A percentile compares a stretch with the other conserved stretches of the same genome.
phyloP scores from a whole-genome alignment of 2,888 invertebrate genomes.

The Hypercompe scribonia region DNA sequence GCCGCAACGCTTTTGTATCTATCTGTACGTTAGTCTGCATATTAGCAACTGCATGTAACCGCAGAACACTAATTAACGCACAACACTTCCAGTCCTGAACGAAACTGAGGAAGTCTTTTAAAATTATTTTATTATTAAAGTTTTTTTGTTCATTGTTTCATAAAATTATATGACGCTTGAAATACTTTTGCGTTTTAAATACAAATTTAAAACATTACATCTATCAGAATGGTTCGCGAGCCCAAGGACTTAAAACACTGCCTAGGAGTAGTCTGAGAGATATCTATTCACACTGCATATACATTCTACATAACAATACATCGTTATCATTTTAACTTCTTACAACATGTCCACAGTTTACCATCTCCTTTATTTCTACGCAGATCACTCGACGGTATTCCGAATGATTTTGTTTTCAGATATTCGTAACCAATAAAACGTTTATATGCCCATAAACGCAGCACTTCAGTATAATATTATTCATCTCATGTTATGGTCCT shows the following conservation, averaged over 20 bases:
- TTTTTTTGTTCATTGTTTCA: background rate
- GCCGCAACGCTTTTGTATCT: conserved; percentile 89
- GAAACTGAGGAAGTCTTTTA: background rate
- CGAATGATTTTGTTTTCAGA: background rate
- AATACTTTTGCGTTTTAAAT: background rate
- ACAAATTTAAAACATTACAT: background rate
- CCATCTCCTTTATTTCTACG: background rate
- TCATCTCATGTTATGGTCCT: background rate
- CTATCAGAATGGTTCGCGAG: background rate
- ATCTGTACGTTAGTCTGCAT: conserved; percentile 93
- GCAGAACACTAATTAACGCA: background rate
- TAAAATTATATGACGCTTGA: background rate
- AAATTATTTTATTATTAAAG: background rate
- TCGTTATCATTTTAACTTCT: background rate
- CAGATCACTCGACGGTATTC: background rate
- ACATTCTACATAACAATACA: background rate
- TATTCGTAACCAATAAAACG: conserved; percentile 1
- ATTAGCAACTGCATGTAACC: conserved; percentile 24
- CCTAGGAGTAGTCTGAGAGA: background rate
- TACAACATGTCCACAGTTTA: background rate
- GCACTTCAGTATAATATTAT: background rate
- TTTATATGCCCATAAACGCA: background rate
- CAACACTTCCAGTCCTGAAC: background rate
- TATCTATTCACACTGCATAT: background rate
- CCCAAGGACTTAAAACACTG: background rate